Percentiles rank a stretch among this genome's conserved stretches.
Evolutionary conservation across 1,140 invertebrate genomes (phyloP).

Genomic region (Danaus melanippus): DNA sequence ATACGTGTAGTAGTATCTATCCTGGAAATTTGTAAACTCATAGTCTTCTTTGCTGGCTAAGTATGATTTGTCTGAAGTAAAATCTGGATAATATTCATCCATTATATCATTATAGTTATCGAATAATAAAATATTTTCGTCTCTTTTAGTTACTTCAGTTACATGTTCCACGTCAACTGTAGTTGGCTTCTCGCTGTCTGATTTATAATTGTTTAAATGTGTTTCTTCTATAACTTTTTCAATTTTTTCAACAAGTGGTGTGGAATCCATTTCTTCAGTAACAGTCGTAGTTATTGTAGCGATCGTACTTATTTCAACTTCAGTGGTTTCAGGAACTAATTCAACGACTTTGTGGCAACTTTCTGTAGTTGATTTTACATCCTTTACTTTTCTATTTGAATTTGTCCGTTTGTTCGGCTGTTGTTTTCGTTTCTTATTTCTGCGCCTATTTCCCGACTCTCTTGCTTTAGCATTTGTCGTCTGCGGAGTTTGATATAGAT

Average conservation of each 20-base stretch:
- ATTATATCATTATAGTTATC: conserved; percentile 22
- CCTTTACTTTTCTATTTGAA: conserved; percentile 11
- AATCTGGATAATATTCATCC: conserved; percentile 54
- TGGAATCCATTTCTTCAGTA: background rate
- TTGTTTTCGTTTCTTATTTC: conserved; percentile 18
- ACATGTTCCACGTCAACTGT: background rate
- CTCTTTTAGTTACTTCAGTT: background rate
- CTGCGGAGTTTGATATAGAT: conserved; percentile 30
- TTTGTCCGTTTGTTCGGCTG: conserved; percentile 16
- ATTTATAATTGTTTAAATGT: no score
- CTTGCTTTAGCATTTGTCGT: conserved; percentile 8
- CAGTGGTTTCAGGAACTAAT: conserved; percentile 12
- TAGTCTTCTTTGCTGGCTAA: conserved; percentile 34
- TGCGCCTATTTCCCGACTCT: conserved; percentile 11
- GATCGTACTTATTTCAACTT: conserved; percentile 2
- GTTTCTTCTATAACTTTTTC: background rate
- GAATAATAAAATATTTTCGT: conserved; percentile 21
- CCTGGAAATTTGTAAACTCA: conserved; percentile 28
- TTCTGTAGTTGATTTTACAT: conserved; percentile 4
- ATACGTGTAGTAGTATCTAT: conserved; percentile 33
- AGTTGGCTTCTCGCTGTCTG: no score
- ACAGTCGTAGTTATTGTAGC: no score
- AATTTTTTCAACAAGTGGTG: conserved; percentile 1
- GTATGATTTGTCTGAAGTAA: conserved; percentile 34
- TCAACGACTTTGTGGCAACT: conserved; percentile 10